Evolutionary conservation across 2,797 vertebrate genomes (phyloP).

Genomic region (Megaceryle alcyon): DNA sequence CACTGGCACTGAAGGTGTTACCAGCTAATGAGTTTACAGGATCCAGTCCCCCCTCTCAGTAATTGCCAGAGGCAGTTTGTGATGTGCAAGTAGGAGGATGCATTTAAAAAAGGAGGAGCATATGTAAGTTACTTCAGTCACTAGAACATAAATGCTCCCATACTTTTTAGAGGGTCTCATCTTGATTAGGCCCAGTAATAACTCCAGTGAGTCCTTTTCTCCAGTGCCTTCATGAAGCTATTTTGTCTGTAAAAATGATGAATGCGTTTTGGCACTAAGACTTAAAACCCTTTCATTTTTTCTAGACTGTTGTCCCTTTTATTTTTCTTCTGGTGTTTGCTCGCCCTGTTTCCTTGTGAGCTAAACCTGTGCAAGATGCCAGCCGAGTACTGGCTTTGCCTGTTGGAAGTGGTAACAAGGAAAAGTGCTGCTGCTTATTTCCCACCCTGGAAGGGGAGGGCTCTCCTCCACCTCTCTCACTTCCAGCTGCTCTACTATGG

Average conservation of each 20-base stretch:
- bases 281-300: not conserved
- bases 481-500: accelerated
- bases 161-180: not conserved
- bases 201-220: not conserved
- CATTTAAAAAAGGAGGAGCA: not conserved
- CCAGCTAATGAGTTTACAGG: not conserved
- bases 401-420: not conserved
- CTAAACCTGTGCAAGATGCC: not conserved
- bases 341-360: not conserved
- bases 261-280: not conserved
- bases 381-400: not conserved
- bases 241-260: not conserved
- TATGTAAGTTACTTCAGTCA: not conserved
- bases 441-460: not conserved
- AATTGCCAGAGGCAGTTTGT: not conserved
- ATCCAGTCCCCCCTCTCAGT: not conserved
- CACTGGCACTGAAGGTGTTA: not conserved
- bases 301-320: not conserved
- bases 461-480: accelerated
- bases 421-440: not conserved
- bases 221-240: not conserved
- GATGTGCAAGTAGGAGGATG: not conserved
- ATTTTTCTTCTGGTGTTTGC: not conserved
- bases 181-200: not conserved
- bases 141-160: not conserved